Evolutionary conservation across 2,797 vertebrate species (phyloP), one percentile per base, ranked within the genome.

Genomic region (Dendrocincla tyrannina): DNA sequence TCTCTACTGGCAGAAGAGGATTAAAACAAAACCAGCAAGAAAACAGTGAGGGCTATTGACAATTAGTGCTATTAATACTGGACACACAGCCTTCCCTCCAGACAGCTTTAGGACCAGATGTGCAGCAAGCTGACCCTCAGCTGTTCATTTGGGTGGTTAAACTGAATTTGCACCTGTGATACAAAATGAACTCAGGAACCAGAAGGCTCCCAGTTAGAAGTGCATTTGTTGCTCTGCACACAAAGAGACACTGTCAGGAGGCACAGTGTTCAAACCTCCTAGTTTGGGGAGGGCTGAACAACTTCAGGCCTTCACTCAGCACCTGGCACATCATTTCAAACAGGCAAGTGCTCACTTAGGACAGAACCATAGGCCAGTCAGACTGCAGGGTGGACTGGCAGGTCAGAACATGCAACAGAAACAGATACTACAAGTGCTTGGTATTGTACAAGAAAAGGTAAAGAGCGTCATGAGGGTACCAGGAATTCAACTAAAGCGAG

Each of bases 81-180:
- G 89, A 75, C 60, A 62, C 24, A 25, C 20, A 89, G 82, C 85
- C 73, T 52, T 67, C 74, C 58, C 83, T 24, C 52, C 24, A 58
- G 41, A 5, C 72, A 72, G 94, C 97, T 84, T 47, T 50, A 72
- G 73, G 85, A 95, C 89, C 92, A 96, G 90, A 84, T 72, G 53
- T 72, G 85, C 19, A 89, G 52, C 52, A 94, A 74, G 93, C 88
- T 93, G 93, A 88, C 89, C 91, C 89, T 93, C 97, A 97, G 96
- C 95, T 98, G 96, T 87, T 97, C 91, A 13, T 53, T 39, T n/a
- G 27, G 28, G 64, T 88, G 92, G 94, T 94, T 91, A 92, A 94
- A 95, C 56, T 95, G 49, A 95, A 91, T 94, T 93, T 89, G 95
- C 97, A 97, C 97, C 93, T 97, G 97, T 95, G 96, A 92, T 81